Evolutionary conservation across 2,113 vertebrate species (phyloP).

Genomic region (Embiotoca jacksoni): DNA sequence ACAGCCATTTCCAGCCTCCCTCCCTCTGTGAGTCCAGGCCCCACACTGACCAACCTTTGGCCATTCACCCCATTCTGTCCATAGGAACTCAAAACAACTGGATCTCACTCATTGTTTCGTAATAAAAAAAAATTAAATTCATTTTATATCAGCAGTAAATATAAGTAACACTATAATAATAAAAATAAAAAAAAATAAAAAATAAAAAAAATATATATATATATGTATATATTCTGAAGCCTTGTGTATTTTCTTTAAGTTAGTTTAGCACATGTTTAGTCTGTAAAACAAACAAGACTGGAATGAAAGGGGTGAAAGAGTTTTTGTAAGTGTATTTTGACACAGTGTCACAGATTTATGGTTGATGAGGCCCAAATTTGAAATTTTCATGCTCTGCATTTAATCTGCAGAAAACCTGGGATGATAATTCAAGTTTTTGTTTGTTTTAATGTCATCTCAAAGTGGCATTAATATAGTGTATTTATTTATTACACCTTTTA

Average conservation of each 20-base stretch:
- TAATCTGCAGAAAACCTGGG: not conserved
- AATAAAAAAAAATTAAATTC: not conserved
- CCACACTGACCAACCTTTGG: not conserved
- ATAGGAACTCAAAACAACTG: not conserved
- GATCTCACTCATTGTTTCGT: not conserved
- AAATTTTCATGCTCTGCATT: not conserved
- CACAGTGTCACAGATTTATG: not conserved
- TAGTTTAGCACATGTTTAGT: not conserved
- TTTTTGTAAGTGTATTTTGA: constrained; percentile 1
- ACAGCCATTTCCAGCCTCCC: constrained; percentile 47
- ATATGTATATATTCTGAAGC: too few relatives aligned
- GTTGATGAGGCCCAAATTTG: not conserved
- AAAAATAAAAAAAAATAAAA: not conserved
- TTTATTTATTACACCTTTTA: constrained; percentile 1
- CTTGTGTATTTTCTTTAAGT: not conserved
- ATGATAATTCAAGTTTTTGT: constrained; percentile 1
- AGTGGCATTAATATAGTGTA: not conserved
- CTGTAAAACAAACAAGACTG: not conserved
- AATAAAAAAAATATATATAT: not conserved
- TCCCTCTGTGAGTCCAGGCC: constrained; percentile 13
- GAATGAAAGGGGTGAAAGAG: not conserved
- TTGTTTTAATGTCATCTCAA: constrained; percentile 11
- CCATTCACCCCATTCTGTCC: not conserved
- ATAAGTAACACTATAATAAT: not conserved
- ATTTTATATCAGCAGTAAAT: not conserved